Evolutionary conservation across 2,888 invertebrate species (phyloP).

Genomic region (Clanis bilineata): DNA sequence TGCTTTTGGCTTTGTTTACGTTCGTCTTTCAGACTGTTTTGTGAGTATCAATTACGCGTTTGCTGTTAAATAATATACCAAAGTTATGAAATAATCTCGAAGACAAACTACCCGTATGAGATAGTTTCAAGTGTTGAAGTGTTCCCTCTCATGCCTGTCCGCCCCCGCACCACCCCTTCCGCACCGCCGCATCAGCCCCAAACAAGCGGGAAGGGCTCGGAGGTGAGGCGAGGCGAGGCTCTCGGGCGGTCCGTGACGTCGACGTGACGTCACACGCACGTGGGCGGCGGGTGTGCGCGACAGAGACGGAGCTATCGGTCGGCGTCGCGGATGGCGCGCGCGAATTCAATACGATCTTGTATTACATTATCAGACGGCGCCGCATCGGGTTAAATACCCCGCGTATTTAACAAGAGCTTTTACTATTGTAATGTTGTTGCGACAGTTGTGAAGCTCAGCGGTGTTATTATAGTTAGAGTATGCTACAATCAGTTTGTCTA

Average conservation of each 20-base stretch:
- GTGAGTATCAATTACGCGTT: not conserved
- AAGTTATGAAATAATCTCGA: slow-evolving; percentile 3
- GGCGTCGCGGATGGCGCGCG: slow-evolving; percentile 48
- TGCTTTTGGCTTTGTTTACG: not conserved
- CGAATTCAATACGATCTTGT: slow-evolving; percentile 75
- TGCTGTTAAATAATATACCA: not conserved
- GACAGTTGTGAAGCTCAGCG: not conserved
- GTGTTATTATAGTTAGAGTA: too few species aligned
- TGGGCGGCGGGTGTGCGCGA: slow-evolving; percentile 70
- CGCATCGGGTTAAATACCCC: slow-evolving; percentile 46
- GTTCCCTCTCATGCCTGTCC: not conserved
- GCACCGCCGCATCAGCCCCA: slow-evolving; percentile 20
- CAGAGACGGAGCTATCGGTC: slow-evolving; percentile 46
- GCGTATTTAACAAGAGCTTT: slow-evolving; percentile 27
- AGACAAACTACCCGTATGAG: slow-evolving; percentile 4
- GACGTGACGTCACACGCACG: slow-evolving; percentile 73
- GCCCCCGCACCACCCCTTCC: not conserved
- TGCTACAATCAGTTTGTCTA: too few species aligned
- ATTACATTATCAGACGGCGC: slow-evolving; percentile 56
- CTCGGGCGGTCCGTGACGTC: slow-evolving; percentile 63
- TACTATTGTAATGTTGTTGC: not conserved
- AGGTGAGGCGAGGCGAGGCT: slow-evolving; percentile 34
- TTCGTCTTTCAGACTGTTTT: not conserved
- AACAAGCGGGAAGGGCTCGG: slow-evolving; percentile 38
- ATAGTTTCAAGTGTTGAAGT: slow-evolving; percentile 9